These are phyloP conservation scores for Hyla sarda DNA, from an alignment of 2,113 vertebrate species.

Conservation along the genomic window DNA sequence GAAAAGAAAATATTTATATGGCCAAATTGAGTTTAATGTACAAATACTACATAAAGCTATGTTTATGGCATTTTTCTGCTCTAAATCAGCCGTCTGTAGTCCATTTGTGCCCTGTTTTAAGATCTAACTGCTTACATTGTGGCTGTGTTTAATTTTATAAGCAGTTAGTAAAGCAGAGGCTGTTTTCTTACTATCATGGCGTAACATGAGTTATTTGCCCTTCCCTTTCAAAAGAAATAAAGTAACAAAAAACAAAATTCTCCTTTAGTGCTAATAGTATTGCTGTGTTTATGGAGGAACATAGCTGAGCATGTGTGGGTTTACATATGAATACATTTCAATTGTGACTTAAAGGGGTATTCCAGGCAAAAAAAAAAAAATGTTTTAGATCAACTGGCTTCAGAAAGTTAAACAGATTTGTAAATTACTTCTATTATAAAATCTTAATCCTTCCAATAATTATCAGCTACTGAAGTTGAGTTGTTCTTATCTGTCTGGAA, in stretches of 20 bases:
- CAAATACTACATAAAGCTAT: constrained; percentile 24
- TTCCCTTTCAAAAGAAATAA: background rate
- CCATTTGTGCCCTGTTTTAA: background rate
- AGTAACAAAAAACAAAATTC: background rate
- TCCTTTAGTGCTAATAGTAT: background rate
- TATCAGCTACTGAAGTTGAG: too few relatives aligned
- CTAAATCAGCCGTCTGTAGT: constrained; percentile 12
- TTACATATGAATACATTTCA: background rate
- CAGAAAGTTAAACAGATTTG: too few relatives aligned
- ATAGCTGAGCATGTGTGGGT: background rate
- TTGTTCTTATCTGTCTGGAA: too few relatives aligned
- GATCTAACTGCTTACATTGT: background rate
- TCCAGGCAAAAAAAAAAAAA: too few relatives aligned
- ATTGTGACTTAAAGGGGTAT: background rate
- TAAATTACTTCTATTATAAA: too few relatives aligned
- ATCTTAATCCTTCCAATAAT: too few relatives aligned
- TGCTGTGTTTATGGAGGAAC: background rate
- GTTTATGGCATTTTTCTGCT: background rate
- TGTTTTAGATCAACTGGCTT: too few relatives aligned
- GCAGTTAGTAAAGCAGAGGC: constrained; percentile 20
- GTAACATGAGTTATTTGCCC: constrained; percentile 16
- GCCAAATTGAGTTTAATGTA: constrained; percentile 30
- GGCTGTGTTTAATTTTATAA: constrained; percentile 36
- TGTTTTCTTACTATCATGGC: constrained; percentile 33
- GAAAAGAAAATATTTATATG: constrained; percentile 35